phyloP scores from a whole-genome alignment of 2,113 vertebrate species.

The Periophthalmodon schlosseri region DNA sequence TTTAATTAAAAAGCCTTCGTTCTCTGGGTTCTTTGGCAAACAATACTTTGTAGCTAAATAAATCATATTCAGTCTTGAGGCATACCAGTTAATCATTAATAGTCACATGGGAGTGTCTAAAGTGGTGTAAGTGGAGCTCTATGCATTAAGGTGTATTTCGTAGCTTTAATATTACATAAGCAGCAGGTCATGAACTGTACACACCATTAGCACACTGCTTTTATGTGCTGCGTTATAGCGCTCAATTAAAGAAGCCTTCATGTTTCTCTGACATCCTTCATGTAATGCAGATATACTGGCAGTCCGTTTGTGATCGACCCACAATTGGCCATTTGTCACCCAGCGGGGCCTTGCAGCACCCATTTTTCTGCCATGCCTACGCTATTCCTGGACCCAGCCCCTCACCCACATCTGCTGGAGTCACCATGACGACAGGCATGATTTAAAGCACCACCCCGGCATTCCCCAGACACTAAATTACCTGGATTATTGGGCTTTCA shows the following conservation, averaged over 20 bases:
- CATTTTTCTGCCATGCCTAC: conserved; percentile 57
- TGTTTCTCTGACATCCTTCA: conserved; percentile 43
- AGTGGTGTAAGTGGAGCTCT: conserved; percentile 20
- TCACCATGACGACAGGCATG: conserved; percentile 63
- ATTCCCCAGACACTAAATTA: conserved; percentile 72
- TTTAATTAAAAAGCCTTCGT: conserved; percentile 72
- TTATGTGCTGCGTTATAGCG: conserved; percentile 21
- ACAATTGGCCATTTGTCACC: conserved; percentile 65
- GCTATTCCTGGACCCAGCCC: conserved; percentile 71
- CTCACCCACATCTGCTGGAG: conserved; percentile 68
- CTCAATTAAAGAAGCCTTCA: conserved; percentile 18
- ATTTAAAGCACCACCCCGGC: conserved; percentile 70
- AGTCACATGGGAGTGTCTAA: conserved; percentile 37
- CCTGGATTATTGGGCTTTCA: conserved; percentile 72
- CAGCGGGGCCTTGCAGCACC: conserved; percentile 39
- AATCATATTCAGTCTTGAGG: conserved; percentile 64
- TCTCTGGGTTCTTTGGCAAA: conserved; percentile 57
- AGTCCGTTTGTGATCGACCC: conserved; percentile 50
- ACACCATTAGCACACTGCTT: conserved; percentile 22
- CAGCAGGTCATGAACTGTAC: conserved; percentile 34
- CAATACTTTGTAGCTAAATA: conserved; percentile 63
- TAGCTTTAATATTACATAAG: conserved; percentile 47
- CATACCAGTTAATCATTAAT: conserved; percentile 69
- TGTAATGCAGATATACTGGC: conserved; percentile 46
- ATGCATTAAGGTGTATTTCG: conserved; percentile 32